phyloP scores from a whole-genome alignment of 2,888 invertebrate species.

The Euplagia quadripunctaria region DNA sequence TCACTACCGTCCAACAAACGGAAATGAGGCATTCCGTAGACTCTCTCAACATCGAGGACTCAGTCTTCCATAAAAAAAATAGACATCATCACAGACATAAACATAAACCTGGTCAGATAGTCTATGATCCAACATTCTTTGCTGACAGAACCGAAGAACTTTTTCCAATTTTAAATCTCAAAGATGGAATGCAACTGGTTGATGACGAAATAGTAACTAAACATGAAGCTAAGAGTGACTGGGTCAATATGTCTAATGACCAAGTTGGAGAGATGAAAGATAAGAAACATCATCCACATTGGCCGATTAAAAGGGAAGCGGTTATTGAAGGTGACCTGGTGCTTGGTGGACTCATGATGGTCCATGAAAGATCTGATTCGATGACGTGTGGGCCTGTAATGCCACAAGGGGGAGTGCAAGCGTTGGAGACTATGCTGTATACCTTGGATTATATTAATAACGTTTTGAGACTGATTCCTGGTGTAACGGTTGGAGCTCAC shows the following conservation, averaged over 20 bases:
- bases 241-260: slow-evolving; percentile 77
- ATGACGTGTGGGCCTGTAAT: slow-evolving; percentile 97
- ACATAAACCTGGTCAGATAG: slow-evolving; percentile 66
- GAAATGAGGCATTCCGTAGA: slow-evolving; percentile 72
- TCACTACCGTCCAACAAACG: slow-evolving; percentile 66
- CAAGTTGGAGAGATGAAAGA: slow-evolving; percentile 77
- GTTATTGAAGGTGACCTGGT: slow-evolving; percentile 95
- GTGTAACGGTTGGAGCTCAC: slow-evolving; percentile 94
- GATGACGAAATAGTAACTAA: slow-evolving; percentile 63
- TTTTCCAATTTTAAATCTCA: slow-evolving; percentile 59
- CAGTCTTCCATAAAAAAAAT: slow-evolving; percentile 57
- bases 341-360: slow-evolving; percentile 97
- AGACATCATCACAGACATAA: slow-evolving; percentile 77
- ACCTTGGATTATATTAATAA: slow-evolving; percentile 94
- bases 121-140: slow-evolving; percentile 53
- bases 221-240: slow-evolving; percentile 67
- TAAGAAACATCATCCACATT: slow-evolving; percentile 79
- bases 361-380: slow-evolving; percentile 95
- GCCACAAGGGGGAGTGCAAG: slow-evolving; percentile 97
- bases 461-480: slow-evolving; percentile 89
- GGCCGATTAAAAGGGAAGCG: slow-evolving; percentile 96
- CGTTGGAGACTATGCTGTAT: slow-evolving; percentile 96
- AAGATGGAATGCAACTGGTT: slow-evolving; percentile 58
- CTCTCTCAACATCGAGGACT: slow-evolving; percentile 49
- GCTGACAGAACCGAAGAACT: slow-evolving; percentile 57